Evolutionary conservation across 2,797 vertebrate genomes (phyloP).

Genomic region (Phataginus tetradactyla): DNA sequence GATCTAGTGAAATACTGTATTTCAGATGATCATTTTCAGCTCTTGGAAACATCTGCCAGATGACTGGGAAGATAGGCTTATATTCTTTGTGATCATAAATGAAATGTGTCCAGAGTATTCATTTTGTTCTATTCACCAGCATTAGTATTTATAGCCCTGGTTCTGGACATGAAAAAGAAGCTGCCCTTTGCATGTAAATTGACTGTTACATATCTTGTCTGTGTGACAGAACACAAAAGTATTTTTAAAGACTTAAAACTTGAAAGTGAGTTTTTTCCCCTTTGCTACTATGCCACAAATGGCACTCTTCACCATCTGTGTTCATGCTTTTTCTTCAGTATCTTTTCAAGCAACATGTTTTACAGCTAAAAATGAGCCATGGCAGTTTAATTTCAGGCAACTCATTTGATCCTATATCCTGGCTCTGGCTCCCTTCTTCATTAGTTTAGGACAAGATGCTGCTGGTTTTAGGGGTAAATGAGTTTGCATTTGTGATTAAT

Average conservation of each 20-base stretch:
- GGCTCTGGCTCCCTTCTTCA: conserved; percentile 30
- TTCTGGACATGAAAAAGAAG: background rate
- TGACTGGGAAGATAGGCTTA: background rate
- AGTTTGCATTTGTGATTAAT: background rate
- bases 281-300: conserved; percentile 43
- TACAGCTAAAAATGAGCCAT: conserved; percentile 52
- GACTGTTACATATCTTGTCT: background rate
- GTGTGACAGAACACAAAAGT: background rate
- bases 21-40: conserved; percentile 52
- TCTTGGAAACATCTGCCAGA: conserved; percentile 48
- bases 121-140: background rate
- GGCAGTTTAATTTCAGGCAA: conserved; percentile 29
- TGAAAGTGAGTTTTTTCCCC: background rate
- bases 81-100: background rate
- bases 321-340: conserved; percentile 31
- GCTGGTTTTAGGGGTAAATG: background rate
- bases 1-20: conserved; percentile 30
- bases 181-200: background rate
- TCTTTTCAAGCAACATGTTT: conserved; percentile 63
- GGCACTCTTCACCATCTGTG: conserved; percentile 48
- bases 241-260: conserved; percentile 59
- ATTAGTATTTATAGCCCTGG: background rate
- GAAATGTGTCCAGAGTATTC: conserved; percentile 2
- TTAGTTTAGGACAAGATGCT: conserved; percentile 20
- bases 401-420: background rate